Base-by-base conservation (phyloP, 2,113 vertebrate species). In the Ailuropoda melanoleuca region DNA sequence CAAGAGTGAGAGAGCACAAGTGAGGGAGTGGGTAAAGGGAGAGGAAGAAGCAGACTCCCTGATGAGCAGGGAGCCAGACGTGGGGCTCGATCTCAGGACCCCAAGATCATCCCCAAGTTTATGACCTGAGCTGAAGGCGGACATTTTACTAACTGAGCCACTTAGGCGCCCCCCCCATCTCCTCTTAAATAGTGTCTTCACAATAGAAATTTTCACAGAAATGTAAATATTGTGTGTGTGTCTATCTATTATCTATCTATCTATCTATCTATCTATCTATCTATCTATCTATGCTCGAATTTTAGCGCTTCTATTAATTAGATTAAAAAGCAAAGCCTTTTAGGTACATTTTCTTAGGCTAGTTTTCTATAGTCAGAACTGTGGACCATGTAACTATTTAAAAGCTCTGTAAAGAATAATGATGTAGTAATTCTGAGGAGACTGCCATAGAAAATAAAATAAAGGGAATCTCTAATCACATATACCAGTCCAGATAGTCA, bases 371-470 rank as follows among this genome's bases (percentile, higher is more conserved):
- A 80, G 23, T 72, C 37, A 81, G 53, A 93, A 13, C n/a, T 84
- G 4, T 70, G 95, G 55, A 26, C 34, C 50, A 72, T 93, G 53
- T 58, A 93, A 10, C 31, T 87, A 72, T 83, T 83, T 75, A 37
- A 87, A 90, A 86, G 8, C 43, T 77, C 64, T 86, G 34, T 60
- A 62, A 93, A 84, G 26, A 83, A 78, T 24, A 93, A 43, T n/a
- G 12, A 70, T 64, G 5, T 50, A 18, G 10, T 64, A 78, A 60
- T 55, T 55, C 15, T 88, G 39, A 90, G 3, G 23, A 72, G 60
- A 95, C 62, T 89, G 60, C 50, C 82, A 66, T 31, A 84, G 55
- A 56, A 96, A 70, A 18, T 39, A 88, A n/a, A 95, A 88, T 88
- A 62, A 90, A 87, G 29, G 58, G 8, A 82, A 15, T 77, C 10